Evolutionary conservation across 2,797 vertebrate species (phyloP), one percentile per base, ranked within the genome.

Genomic region (Microcaecilia unicolor): DNA sequence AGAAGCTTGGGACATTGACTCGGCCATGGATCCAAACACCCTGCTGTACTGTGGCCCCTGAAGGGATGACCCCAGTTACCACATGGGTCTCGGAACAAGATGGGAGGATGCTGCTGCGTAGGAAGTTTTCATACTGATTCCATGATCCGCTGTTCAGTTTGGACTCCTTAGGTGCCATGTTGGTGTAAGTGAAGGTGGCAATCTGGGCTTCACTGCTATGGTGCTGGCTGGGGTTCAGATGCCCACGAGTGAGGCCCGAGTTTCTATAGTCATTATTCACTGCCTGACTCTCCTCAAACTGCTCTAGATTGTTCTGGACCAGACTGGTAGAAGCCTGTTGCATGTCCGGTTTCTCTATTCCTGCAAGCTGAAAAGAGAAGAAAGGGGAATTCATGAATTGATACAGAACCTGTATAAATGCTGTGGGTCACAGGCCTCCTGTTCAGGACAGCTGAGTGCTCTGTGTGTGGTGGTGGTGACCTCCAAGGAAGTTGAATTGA

Each of bases 121-220:
- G 19, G 13, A 30, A 48, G 7, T 15, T 34, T 15, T 48, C 37
- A 4, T 48, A 48, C 5, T 11, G 15, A 9, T 40, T 41, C 45
- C 45, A 41, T 5, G 37, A 31, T 4, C 45, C 45, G 8, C 45
- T 41, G 27, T 48, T 48, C 8, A 48, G 41, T 3, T 24, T 41
- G 15, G 33, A 5, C 4, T 41, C 31, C 15, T 48, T 45, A 2
- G 45, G 45, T 2, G 45, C 45, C 45, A 48, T 48, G 26, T 48
- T 48, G 9, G 37, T 48, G 14, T 31, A 48, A 9, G 45, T 48
- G 32, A 48, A 48, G 5, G 45, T 48, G 22, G 45, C 31, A 27
- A 48, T 16, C 27, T 48, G 45, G 8, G 45, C 35, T 6, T n/a
- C 15, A 6, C 17, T 22, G 32, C 45, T 48, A 37, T 48, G 45